Conservation (phyloP, 1,140 invertebrate genomes). For the Euwallacea fornicatus region DNA sequence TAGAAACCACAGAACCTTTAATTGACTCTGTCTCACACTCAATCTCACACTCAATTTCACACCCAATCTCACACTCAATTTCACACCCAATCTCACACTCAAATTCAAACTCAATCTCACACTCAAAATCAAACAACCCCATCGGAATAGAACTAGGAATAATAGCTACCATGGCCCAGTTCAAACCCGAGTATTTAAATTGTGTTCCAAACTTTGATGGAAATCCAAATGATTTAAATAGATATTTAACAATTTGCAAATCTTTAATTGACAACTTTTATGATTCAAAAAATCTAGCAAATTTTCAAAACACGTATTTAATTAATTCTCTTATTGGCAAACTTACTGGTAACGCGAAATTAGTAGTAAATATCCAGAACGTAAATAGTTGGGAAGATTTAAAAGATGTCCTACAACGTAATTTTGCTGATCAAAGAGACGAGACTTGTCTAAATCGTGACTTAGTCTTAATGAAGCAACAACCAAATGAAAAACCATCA, state of each 20-base stretch:
- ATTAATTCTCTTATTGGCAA: background rate
- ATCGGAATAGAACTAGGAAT: too few relatives aligned
- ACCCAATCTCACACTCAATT: too few relatives aligned
- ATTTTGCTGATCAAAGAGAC: constrained; percentile 27
- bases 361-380: constrained; percentile 34
- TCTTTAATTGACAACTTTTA: background rate
- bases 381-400: constrained; percentile 30
- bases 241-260: background rate
- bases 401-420: constrained; percentile 17
- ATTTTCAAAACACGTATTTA: background rate
- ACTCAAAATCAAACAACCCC: too few relatives aligned
- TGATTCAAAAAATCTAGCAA: background rate
- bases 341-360: constrained; percentile 29
- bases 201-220: background rate
- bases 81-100: too few relatives aligned
- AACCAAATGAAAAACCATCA: background rate
- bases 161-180: background rate
- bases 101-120: too few relatives aligned
- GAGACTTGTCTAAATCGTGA: constrained; percentile 35
- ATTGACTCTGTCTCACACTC: too few relatives aligned
- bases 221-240: background rate
- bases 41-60: too few relatives aligned
- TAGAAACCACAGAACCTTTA: too few relatives aligned
- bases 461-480: constrained; percentile 22
- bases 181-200: background rate